Evolutionary conservation across 1,140 invertebrate genomes (phyloP), one percentile per base, ranked within the genome.

Genomic region (Atta cephalotes): DNA sequence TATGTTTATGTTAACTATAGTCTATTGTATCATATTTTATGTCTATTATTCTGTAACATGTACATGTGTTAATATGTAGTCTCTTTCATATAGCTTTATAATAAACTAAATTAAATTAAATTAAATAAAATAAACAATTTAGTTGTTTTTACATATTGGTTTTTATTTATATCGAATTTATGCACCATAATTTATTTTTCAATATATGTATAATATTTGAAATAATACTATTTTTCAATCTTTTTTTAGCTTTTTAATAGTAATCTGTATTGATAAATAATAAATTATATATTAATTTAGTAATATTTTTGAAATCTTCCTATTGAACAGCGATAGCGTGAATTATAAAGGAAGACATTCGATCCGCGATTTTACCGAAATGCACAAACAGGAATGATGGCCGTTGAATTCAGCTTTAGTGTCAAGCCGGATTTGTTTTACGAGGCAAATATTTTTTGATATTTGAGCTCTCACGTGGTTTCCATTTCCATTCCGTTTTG

Each of bases 381-480:
- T 63, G 25, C 25, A 25, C 21, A 45, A 79, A 66, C 21, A 72
- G 21, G 12, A 81, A 71, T 58, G 31, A 56, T 81, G 21, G 31
- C 16, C 10, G 51, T 58, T 18, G 51, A 81, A 81, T 81, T 72
- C 31, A 72, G 51, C 21, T 81, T 60, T 71, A 81, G 68, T 71
- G 35, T 58, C 28, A 81, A 71, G 68, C 51, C 21, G 16, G 66
- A 72, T 81, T 81, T 79, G 31, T 70, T 80, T 53, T 60, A 72
- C 51, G 49, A 45, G 53, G 35, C 35, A 71, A 81, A 81, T 60
- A 81, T 81, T 81, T 81, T 81, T 81, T 70, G 65, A 81, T 81
- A 81, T 81, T 70, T 70, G 49, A 56, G 14, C 51, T 28, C 35
- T 63, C 66, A 53, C 66, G 56, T 28, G 51, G 51, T 45, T 81